phyloP scores from a whole-genome alignment of 2,113 vertebrate species.

The Oncorhynchus gorbuscha region DNA sequence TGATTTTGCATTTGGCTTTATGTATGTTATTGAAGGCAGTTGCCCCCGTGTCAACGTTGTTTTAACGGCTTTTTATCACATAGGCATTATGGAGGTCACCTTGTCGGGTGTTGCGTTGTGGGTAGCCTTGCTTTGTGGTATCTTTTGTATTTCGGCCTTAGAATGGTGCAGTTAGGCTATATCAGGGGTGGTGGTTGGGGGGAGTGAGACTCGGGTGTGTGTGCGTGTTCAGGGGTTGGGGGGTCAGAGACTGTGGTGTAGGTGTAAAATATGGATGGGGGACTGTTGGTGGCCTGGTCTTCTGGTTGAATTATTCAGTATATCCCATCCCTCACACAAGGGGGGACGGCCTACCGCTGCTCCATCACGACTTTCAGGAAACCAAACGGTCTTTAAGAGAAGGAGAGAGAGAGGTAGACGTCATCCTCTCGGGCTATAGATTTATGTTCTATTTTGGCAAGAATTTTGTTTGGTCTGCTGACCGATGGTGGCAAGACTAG shows the following conservation, averaged over 20 bases:
- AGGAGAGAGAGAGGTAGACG: background rate
- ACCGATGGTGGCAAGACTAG: background rate
- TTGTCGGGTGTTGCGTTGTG: slow-evolving; percentile 7
- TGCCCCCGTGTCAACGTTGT: background rate
- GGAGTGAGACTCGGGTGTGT: background rate
- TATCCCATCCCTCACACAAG: background rate
- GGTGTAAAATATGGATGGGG: slow-evolving; percentile 40
- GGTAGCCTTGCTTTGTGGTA: background rate
- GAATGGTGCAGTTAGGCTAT: background rate
- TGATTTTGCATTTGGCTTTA: slow-evolving; percentile 18
- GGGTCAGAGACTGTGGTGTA: background rate
- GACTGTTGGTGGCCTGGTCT: slow-evolving; percentile 28
- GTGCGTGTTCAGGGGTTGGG: slow-evolving; percentile 3
- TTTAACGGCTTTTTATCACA: slow-evolving; percentile 25
- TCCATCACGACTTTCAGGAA: background rate
- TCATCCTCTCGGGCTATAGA: too few relatives aligned
- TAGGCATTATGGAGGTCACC: background rate
- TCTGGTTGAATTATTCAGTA: slow-evolving; percentile 41
- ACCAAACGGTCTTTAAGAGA: background rate
- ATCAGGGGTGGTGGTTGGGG: background rate
- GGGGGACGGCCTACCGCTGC: background rate
- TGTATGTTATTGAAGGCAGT: slow-evolving; percentile 25
- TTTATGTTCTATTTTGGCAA: too few relatives aligned
- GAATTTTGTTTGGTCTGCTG: background rate
- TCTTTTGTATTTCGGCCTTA: too few relatives aligned